A percentile compares a stretch with the other conserved stretches of the same genome.
Evolutionary conservation across 2,888 invertebrate genomes (phyloP).

Genomic region (Platypus cylindrus): DNA sequence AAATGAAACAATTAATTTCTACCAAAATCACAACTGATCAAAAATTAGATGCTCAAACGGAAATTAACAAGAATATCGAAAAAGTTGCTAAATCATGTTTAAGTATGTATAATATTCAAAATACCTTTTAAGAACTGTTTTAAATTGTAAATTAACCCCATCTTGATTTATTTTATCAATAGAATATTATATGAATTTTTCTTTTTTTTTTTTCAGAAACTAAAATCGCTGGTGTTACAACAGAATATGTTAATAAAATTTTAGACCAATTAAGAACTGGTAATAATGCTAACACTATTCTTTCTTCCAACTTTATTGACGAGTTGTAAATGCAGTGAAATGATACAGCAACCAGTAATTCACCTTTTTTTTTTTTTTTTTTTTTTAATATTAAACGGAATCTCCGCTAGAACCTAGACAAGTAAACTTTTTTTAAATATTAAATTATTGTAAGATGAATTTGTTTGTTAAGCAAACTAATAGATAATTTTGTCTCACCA

Average conservation of each 20-base stretch:
- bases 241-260: slow-evolving; percentile 88
- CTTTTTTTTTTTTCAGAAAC: slow-evolving; percentile 47
- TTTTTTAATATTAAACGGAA: too few relatives aligned
- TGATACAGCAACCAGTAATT: background rate
- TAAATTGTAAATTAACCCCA: background rate
- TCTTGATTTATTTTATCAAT: background rate
- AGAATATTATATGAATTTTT: slow-evolving; percentile 1
- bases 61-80: slow-evolving; percentile 58
- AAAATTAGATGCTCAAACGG: slow-evolving; percentile 43
- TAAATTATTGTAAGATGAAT: too few relatives aligned
- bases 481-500: too few relatives aligned
- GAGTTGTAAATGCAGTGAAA: slow-evolving; percentile 33
- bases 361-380: too few relatives aligned
- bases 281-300: slow-evolving; percentile 35
- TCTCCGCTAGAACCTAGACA: too few relatives aligned
- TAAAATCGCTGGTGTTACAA: slow-evolving; percentile 81
- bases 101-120: slow-evolving; percentile 46
- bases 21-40: slow-evolving; percentile 47
- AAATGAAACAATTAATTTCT: slow-evolving; percentile 61
- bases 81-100: slow-evolving; percentile 55
- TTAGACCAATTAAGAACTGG: slow-evolving; percentile 74
- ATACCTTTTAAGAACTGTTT: background rate
- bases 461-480: too few relatives aligned
- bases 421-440: too few relatives aligned
- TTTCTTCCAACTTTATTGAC: slow-evolving; percentile 32